Conservation (phyloP, 2,113 vertebrate genomes). For the Conger conger region DNA sequence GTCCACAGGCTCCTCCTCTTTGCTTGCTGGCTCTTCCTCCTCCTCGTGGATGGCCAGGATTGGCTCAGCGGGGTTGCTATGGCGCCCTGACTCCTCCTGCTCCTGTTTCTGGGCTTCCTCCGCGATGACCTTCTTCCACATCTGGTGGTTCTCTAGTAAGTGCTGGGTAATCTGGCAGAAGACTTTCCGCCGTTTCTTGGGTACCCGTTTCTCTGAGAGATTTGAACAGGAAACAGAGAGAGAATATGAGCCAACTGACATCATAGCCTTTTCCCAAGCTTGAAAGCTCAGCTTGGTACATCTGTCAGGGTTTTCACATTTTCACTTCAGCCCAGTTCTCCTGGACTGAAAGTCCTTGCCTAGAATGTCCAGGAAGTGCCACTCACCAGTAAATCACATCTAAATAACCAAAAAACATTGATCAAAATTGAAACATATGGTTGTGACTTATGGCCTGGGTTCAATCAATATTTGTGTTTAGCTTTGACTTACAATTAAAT, state of each 20-base stretch:
- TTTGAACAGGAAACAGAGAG: neutral
- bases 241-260: neutral
- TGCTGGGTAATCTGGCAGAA: constrained; percentile 93
- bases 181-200: constrained; percentile 78
- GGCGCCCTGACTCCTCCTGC: constrained; percentile 61
- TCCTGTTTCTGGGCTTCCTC: constrained; percentile 66
- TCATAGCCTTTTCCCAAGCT: neutral
- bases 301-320: neutral
- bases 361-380: neutral
- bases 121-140: constrained; percentile 90
- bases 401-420: neutral
- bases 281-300: neutral
- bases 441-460: neutral
- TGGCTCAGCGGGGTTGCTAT: constrained; percentile 70
- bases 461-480: neutral
- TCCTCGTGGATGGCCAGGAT: constrained; percentile 89
- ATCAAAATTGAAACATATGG: neutral
- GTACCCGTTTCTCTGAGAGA: constrained; percentile 71
- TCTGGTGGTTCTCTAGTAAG: constrained; percentile 89
- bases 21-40: constrained; percentile 77
- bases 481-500: too few relatives aligned
- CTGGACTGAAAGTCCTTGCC: neutral
- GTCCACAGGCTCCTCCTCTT: constrained; percentile 59
- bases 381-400: neutral
- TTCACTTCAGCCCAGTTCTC: neutral